A percentile compares a stretch with the other conserved stretches of the same genome.
Evolutionary conservation across 2,797 vertebrate species (phyloP).

Genomic region (Anabas testudineus): DNA sequence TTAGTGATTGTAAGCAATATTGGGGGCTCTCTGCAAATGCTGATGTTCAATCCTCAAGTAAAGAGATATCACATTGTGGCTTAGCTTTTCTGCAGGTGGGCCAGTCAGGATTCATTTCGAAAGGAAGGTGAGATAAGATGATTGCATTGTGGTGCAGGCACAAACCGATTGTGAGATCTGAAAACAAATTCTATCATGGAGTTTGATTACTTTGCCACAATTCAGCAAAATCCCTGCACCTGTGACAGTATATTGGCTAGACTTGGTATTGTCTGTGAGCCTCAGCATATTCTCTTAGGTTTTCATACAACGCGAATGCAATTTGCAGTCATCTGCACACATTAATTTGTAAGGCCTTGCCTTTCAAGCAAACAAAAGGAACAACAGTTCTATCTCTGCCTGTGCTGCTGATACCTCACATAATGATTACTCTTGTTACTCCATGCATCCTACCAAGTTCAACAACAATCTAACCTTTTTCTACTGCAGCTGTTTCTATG

Average conservation of each 20-base stretch:
- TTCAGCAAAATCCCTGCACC: slow-evolving; percentile 57
- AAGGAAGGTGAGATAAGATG: slow-evolving; percentile 49
- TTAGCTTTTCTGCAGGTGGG: slow-evolving; percentile 52
- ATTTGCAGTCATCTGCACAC: slow-evolving; percentile 38
- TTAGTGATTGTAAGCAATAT: slow-evolving; percentile 33
- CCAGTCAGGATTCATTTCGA: slow-evolving; percentile 57
- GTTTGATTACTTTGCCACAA: slow-evolving; percentile 68
- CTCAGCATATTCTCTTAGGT: slow-evolving; percentile 28
- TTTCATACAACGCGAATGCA: slow-evolving; percentile 16
- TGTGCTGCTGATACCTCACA: slow-evolving; percentile 62
- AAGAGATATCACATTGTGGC: slow-evolving; percentile 43
- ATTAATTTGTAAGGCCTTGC: slow-evolving; percentile 59
- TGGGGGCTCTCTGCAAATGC: slow-evolving; percentile 41
- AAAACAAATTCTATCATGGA: slow-evolving; percentile 63
- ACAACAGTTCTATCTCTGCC: slow-evolving; percentile 27
- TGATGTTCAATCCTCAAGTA: slow-evolving; percentile 48
- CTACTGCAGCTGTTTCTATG: slow-evolving; percentile 84
- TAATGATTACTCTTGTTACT: slow-evolving; percentile 78
- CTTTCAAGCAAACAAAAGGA: slow-evolving; percentile 70
- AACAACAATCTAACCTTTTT: slow-evolving; percentile 79
- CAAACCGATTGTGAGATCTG: slow-evolving; percentile 52
- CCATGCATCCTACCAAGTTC: slow-evolving; percentile 78
- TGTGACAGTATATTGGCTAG: slow-evolving; percentile 54
- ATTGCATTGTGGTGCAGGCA: slow-evolving; percentile 58
- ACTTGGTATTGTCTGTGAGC: slow-evolving; percentile 35